Conservation (phyloP, 2,797 vertebrate genomes). For the Decapterus maruadsi region DNA sequence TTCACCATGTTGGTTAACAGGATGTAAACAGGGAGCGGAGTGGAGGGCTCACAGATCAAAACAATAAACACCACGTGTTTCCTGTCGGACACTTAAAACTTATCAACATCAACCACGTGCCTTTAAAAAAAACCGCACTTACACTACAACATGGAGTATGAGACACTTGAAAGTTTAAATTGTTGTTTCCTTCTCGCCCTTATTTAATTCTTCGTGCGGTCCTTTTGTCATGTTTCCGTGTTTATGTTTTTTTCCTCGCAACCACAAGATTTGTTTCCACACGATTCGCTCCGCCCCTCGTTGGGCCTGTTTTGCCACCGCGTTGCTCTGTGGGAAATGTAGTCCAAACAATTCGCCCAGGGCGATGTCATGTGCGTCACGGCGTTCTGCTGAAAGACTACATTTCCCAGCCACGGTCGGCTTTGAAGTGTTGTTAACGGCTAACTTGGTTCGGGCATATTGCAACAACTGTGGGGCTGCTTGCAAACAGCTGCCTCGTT, state of each 20-base stretch:
- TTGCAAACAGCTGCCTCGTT: slow-evolving; percentile 50
- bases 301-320: slow-evolving; percentile 12
- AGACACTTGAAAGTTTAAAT: no score
- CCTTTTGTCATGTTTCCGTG: slow-evolving; percentile 67
- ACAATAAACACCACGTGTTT: slow-evolving; percentile 24
- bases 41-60: not conserved
- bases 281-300: slow-evolving; percentile 18
- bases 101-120: accelerated
- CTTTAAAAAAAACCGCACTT: not conserved
- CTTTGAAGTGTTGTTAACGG: slow-evolving; percentile 21
- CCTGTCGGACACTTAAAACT: not conserved
- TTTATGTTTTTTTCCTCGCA: slow-evolving; percentile 60
- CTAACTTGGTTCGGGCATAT: slow-evolving; percentile 14
- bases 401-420: slow-evolving; percentile 43
- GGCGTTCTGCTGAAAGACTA: slow-evolving; percentile 43
- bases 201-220: accelerated
- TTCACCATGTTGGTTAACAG: no score
- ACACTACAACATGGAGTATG: not conserved
- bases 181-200: no score
- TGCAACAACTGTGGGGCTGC: slow-evolving; percentile 53
- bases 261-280: slow-evolving; percentile 13
- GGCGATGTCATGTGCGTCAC: no score
- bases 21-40: no score
- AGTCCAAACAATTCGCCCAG: accelerated
- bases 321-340: slow-evolving; percentile 43